Base-by-base conservation (phyloP, 2,888 invertebrate species). In the Leuctra nigra region DNA sequence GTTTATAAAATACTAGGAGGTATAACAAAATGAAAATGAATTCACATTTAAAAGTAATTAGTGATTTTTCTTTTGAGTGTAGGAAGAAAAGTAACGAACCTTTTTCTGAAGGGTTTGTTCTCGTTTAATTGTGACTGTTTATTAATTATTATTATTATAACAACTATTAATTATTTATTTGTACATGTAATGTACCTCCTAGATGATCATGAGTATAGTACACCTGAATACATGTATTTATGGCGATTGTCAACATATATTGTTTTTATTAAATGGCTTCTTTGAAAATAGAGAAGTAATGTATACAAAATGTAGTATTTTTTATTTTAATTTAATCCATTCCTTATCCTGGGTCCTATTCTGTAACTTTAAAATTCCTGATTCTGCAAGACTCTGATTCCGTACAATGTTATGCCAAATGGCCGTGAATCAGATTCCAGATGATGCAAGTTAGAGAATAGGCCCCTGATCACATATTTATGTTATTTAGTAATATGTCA, bases 181-280 rank as follows among this genome's bases (percentile, higher is more conserved):
- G 60, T 62, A 60, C 60, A 60, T 62, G 60, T 62, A 60, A 62
- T 62, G 62, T 62, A 62, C 62, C 60, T 50, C 33, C 23, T 46
- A 44, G 47, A 36, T 4, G 36, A 35, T 14, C 20, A 38, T 53
- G 38, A 48, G 50, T 48, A 58, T 44, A 41, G 39, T 46, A 53
- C 41, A 46, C 41, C 57, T 55, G 59, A 60, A 48, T 62, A 62
- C 47, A 54, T 62, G 62, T 62, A 62, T 61, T 62, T 61, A 61
- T 59, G 60, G 61, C 59, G 58, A 59, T 62, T 57, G 58, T 60
- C 58, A 58, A 56, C 46, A 53, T 59, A 50, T 50, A 50, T 62
- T 62, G 62, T 62, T 62, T 62, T 61, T 62, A 62, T 61, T 62
- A 60, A 62, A 60, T 50, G 57, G 62, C 60, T 62, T 62, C 62